phyloP scores from a whole-genome alignment of 2,888 invertebrate species.

The Neoscelio sp. region DNA sequence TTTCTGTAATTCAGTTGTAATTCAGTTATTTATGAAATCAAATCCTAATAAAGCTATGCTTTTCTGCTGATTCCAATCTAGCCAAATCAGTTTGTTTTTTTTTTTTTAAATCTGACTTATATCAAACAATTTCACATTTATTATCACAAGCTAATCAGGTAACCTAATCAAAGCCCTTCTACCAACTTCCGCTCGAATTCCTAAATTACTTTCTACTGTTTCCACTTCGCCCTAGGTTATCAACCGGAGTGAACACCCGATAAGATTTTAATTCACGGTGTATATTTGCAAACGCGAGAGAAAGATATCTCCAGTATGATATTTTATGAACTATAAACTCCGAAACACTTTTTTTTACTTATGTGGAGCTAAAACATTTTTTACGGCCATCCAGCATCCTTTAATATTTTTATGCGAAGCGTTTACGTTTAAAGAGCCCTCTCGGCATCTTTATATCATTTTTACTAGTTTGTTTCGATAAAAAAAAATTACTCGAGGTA shows the following conservation, averaged over 20 bases:
- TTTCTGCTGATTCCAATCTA: no score
- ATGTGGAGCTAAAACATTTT: conserved; percentile 46
- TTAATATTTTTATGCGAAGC: conserved; percentile 45
- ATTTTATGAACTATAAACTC: conserved; percentile 59
- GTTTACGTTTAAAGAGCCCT: conserved; percentile 8
- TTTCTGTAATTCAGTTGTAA: no score
- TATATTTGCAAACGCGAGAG: conserved; percentile 29
- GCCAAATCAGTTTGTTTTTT: background rate
- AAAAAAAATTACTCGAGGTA: background rate
- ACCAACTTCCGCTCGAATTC: no score
- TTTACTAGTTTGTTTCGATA: background rate
- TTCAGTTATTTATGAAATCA: no score
- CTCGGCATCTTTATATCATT: conserved; percentile 5
- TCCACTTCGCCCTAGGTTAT: background rate
- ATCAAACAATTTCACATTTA: no score
- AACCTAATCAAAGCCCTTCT: no score
- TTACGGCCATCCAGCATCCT: conserved; percentile 33
- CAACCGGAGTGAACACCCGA: conserved; percentile 4
- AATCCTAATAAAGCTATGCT: no score
- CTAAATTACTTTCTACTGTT: background rate
- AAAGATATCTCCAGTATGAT: conserved; percentile 9
- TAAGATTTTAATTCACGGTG: conserved; percentile 52
- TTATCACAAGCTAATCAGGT: no score
- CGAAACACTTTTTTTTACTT: conserved; percentile 55
- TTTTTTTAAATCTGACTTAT: no score